Evolutionary conservation across 2,888 invertebrate genomes (phyloP).

Genomic region (Eupithecia dodoneata): DNA sequence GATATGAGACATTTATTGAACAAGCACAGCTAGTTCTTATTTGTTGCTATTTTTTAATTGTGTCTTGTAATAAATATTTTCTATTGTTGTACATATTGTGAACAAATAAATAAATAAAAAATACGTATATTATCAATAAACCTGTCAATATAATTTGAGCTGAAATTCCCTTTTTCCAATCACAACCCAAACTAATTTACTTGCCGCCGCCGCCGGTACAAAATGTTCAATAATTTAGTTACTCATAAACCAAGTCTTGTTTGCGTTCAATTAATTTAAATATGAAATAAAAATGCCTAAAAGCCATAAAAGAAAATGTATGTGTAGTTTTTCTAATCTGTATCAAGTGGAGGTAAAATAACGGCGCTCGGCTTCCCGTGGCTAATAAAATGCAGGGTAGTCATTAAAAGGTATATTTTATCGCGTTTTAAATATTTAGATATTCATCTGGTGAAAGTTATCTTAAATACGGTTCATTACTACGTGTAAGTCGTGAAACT

Average conservation of each 20-base stretch:
- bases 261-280: conserved; percentile 80
- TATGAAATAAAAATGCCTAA: conserved; percentile 69
- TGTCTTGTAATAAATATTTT: too few relatives aligned
- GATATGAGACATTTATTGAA: too few relatives aligned
- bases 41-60: too few relatives aligned
- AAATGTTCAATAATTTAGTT: conserved; percentile 55
- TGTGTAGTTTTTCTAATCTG: conserved; percentile 75
- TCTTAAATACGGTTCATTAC: conserved; percentile 76
- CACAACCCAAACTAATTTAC: conserved; percentile 36
- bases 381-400: conserved; percentile 75
- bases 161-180: conserved; percentile 51
- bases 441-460: conserved; percentile 81
- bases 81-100: too few relatives aligned
- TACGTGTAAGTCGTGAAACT: conserved; percentile 64
- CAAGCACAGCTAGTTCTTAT: too few relatives aligned
- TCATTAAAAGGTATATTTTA: conserved; percentile 81
- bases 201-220: conserved; percentile 52
- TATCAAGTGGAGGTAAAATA: conserved; percentile 61
- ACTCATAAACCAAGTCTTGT: conserved; percentile 70
- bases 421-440: conserved; percentile 82
- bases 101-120: too few relatives aligned
- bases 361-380: conserved; percentile 61
- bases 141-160: conserved; percentile 13
- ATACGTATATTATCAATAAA: too few relatives aligned
- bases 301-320: conserved; percentile 70